Base-by-base conservation (phyloP, 1,140 invertebrate species). In the Octopus sinensis region DNA sequence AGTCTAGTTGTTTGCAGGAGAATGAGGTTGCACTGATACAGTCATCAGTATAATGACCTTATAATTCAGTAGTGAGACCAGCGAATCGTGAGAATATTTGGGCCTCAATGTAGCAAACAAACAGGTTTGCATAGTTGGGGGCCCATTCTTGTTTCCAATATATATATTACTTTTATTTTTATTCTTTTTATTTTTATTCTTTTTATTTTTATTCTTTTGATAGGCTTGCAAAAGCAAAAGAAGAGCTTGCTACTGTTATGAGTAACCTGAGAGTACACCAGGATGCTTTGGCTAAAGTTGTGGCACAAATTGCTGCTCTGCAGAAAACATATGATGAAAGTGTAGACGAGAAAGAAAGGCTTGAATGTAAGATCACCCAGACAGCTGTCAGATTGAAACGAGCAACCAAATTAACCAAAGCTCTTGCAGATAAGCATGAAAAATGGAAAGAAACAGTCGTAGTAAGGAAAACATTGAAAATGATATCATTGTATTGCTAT, bases 381-480 rank as follows among this genome's bases (percentile, higher is more conserved):
- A 95, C 95, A 5, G 94, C 93, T 53, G 92, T 93, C 1, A 91
- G 96, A 80, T 91, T 97, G 4, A 92, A 93, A 54, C 92, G 96
- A 82, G 95, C 96, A 4, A 94, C 94, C 0, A 92, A 94, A 79
- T 91, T 97, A 0, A 96, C 95, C 5, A 93, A 94, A 30, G 96
- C 96, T 12, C 90, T 97, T 4, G 93, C 94, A 0, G 95, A 96
- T 86, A 96, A 97, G 89, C 89, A 91, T 86, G 17, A 73, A 17
- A 9, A 23, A 73, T 73, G 68, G 68, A n/a, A 23, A 6, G 68
- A 73, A 13, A 73, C 13, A 4, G 13, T 73, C 30, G 68, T 73
- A 5, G 68, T 73, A 23, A 73, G 68, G 17, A 73, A 73, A 73
- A 7, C 30, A 43, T 13, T 73, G 68, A 73, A 5, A n/a, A n/a